Percentiles rank a stretch among this genome's conserved stretches.
Evolutionary conservation across 1,140 invertebrate genomes (phyloP).

Genomic region (Forficula auricularia): DNA sequence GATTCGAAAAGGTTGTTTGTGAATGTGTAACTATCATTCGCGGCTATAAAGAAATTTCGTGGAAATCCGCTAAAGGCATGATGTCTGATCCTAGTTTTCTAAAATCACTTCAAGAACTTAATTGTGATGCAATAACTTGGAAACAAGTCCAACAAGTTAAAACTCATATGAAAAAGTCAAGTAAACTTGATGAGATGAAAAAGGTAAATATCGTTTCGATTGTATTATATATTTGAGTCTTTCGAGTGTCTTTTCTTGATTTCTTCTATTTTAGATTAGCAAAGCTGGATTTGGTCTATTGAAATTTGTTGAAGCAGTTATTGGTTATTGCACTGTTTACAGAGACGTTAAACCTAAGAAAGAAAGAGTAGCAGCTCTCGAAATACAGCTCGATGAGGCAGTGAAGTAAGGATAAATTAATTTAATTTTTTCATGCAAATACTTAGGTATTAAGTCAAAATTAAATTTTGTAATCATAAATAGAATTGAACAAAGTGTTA

Average conservation of each 20-base stretch:
- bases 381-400: conserved; percentile 34
- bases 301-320: conserved; percentile 67
- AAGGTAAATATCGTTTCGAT: conserved; percentile 16
- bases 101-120: conserved; percentile 60
- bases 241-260: too few species aligned
- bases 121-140: conserved; percentile 59
- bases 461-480: not conserved
- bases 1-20: conserved; percentile 55
- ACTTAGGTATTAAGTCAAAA: conserved; percentile 6
- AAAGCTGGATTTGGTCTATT: conserved; percentile 66
- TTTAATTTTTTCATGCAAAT: too few species aligned
- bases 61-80: conserved; percentile 77
- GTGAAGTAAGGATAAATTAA: too few species aligned
- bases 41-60: conserved; percentile 64
- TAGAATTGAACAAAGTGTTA: too few species aligned
- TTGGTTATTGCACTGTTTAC: conserved; percentile 69
- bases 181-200: conserved; percentile 56
- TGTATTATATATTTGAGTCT: too few species aligned
- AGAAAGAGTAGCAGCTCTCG: conserved; percentile 57
- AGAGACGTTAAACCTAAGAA: conserved; percentile 76
- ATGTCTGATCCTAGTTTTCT: conserved; percentile 79
- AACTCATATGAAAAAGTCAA: conserved; percentile 44
- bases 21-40: conserved; percentile 72
- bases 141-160: conserved; percentile 51
- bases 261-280: too few species aligned